phyloP scores from a whole-genome alignment of 1,140 invertebrate genomes.

The Chironomus striatipennis region DNA sequence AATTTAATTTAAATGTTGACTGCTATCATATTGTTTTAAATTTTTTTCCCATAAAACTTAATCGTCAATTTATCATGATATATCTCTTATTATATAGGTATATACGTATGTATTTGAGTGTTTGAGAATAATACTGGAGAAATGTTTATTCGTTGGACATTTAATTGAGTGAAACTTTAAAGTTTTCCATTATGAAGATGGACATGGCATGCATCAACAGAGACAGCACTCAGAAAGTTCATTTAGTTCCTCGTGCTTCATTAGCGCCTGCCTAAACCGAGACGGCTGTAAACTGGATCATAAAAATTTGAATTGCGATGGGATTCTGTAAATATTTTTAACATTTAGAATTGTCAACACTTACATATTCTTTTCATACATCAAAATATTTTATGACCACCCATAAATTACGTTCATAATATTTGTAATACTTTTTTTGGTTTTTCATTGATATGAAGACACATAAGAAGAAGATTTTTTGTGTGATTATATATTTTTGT shows the following conservation, averaged over 20 bases:
- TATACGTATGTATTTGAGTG: too few species aligned
- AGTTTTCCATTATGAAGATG: background rate
- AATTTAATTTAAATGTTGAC: too few species aligned
- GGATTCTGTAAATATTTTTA: background rate
- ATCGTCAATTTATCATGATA: too few species aligned
- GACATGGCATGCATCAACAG: too few species aligned
- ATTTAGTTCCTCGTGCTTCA: background rate
- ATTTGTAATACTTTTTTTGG: too few species aligned
- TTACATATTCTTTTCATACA: too few species aligned
- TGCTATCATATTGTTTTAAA: background rate
- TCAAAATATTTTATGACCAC: background rate
- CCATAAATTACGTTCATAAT: background rate
- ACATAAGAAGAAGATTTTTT: background rate
- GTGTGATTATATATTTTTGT: background rate
- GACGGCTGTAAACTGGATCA: background rate
- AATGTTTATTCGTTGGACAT: background rate
- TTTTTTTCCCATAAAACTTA: background rate
- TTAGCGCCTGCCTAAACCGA: background rate
- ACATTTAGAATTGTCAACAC: background rate
- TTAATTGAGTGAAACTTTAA: background rate
- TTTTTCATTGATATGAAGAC: background rate
- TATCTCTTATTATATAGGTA: too few species aligned
- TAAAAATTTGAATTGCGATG: constrained; percentile 8
- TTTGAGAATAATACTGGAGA: constrained; percentile 19
- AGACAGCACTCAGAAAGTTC: too few species aligned